Base-by-base conservation (phyloP, 2,888 invertebrate genomes). In the Catotricha subobsoleta region DNA sequence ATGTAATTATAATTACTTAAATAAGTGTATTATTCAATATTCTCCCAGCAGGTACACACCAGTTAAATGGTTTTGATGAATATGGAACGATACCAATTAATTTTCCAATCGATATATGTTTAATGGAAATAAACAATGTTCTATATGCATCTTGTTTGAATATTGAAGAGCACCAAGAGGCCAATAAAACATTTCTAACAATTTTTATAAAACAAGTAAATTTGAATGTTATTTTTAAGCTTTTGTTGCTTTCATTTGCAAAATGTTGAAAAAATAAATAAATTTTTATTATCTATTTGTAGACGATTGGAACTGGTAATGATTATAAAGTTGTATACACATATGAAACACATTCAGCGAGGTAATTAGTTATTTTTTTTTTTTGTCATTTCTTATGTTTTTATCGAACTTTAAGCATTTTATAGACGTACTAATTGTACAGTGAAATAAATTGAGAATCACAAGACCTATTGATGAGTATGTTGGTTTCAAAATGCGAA, bases 101-200 rank as follows among this genome's bases (percentile, higher is more conserved):
- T 20, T 61, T 59, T 50, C 63, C 66, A 5, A 51, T 56, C 50
- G 66, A 70, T 50, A 60, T 67, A 39, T 60, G 63, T 45, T 48
- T 69, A 29, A 56, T 68, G 42, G 49, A 58, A 31, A 51, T 65
- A 34, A 52, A 57, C 2, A 47, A 49, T 6, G 42, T 49, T 0
- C 61, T 10, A 19, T 33, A 33, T 33, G 33, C 33, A 18, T 18
- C 9, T 18, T 18, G 33, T 33, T 33, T 33, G 33, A n/a, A 12
- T 2, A 18, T 33, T 4, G 9, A 7, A 4, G 33, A 19, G 3
- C 19, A 3, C 2, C 3, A 19, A 33, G 10, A 33, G 18, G 19
- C 10, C 2, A 33, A 18, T 3, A 5, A 8, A 33, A 33, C 33
- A 19, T 10, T 33, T 3, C 3, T 33, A n/a, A 33, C 9, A 19